Evolutionary conservation across 1,140 invertebrate species (phyloP).

Genomic region (Cyclargus thomasi): DNA sequence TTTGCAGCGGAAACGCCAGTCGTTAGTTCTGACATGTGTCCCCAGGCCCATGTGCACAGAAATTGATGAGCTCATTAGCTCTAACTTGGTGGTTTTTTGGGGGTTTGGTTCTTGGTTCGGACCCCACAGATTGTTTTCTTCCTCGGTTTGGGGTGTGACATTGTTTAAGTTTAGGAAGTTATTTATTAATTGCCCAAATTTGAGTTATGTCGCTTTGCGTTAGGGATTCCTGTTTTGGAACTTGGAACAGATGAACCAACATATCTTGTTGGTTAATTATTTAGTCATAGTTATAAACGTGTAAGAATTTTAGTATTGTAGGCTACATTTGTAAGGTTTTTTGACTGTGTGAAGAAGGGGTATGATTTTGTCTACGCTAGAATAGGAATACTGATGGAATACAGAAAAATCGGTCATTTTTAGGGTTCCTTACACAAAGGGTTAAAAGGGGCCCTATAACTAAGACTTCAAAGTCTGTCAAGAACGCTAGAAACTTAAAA

Average conservation of each 20-base stretch:
- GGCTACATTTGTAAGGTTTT: too few species aligned
- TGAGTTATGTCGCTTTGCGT: background rate
- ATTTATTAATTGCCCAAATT: background rate
- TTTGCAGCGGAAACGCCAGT: slow-evolving; percentile 54
- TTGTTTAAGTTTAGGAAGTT: slow-evolving; percentile 4
- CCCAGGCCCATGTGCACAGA: slow-evolving; percentile 49
- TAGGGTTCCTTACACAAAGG: too few species aligned
- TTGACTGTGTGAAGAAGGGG: too few species aligned
- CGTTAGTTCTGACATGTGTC: slow-evolving; percentile 60
- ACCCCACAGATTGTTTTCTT: slow-evolving; percentile 47
- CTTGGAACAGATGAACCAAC: background rate
- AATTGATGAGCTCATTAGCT: slow-evolving; percentile 69
- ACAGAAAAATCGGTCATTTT: too few species aligned
- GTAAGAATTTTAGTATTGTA: background rate
- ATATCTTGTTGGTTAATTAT: background rate
- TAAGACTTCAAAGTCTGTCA: too few species aligned
- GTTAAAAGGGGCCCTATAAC: too few species aligned
- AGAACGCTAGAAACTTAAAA: too few species aligned
- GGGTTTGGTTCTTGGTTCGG: slow-evolving; percentile 29
- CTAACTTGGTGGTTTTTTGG: slow-evolving; percentile 42
- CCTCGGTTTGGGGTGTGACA: slow-evolving; percentile 15
- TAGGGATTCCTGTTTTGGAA: background rate
- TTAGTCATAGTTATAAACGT: background rate
- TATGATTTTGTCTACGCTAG: too few species aligned
- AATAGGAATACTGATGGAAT: too few species aligned